Conservation (phyloP, 2,113 vertebrate genomes). For the Limnothrissa miodon region DNA sequence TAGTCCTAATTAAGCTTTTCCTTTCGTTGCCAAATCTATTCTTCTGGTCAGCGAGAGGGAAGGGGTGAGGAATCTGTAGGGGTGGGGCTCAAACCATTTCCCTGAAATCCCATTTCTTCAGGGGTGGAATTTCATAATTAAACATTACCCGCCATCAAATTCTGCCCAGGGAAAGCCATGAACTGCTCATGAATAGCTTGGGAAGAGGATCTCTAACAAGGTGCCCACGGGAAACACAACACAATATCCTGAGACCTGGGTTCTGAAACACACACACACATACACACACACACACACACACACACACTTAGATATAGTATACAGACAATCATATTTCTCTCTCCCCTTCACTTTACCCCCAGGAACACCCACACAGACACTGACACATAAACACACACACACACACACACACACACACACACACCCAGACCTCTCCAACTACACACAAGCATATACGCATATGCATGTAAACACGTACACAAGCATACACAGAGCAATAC, state of each 20-base stretch:
- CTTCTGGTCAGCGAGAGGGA: conserved; percentile 69
- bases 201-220: conserved; percentile 37
- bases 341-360: neutral
- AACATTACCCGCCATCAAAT: conserved; percentile 83
- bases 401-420: neutral
- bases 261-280: neutral
- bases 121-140: conserved; percentile 88
- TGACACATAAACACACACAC: neutral
- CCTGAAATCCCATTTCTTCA: conserved; percentile 76
- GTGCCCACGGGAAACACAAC: conserved; percentile 47
- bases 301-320: neutral
- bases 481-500: neutral
- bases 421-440: too few relatives aligned
- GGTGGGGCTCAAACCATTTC: conserved; percentile 6
- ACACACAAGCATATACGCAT: neutral
- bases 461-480: neutral
- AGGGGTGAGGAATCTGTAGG: conserved; percentile 6
- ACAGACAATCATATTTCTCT: neutral
- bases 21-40: conserved; percentile 74
- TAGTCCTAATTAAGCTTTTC: conserved; percentile 91
- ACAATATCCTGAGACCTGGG: conserved; percentile 27
- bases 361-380: neutral
- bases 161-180: conserved; percentile 47
- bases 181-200: neutral
- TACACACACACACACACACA: neutral